A percentile compares a stretch with the other conserved stretches of the same genome.
These are phyloP conservation scores for Timema cristinae DNA, from an alignment of 2,888 invertebrate species.

Conservation along the genomic window DNA sequence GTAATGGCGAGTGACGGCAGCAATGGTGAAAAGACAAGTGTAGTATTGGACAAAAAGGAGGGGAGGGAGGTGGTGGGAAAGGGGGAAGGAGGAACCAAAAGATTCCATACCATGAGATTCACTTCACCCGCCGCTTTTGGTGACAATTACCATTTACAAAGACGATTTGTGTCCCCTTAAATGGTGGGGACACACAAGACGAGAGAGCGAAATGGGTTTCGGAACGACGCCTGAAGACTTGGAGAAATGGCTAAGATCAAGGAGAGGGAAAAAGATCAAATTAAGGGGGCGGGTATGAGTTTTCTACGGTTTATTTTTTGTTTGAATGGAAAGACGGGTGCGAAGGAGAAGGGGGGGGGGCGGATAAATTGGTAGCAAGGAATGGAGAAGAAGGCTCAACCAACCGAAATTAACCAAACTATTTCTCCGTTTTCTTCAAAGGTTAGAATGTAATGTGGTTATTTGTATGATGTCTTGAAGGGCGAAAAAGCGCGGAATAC, in stretches of 20 bases:
- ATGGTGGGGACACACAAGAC: constrained; percentile 26
- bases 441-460: background rate
- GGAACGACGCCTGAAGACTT: constrained; percentile 20
- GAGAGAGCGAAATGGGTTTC: constrained; percentile 19
- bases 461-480: background rate
- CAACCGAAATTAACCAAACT: constrained; percentile 4
- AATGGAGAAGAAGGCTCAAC: background rate
- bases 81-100: background rate
- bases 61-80: constrained; percentile 2
- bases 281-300: constrained; percentile 18
- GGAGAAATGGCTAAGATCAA: constrained; percentile 24
- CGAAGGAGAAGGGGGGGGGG: background rate
- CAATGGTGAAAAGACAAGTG: too few relatives aligned
- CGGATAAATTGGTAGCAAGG: background rate
- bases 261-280: constrained; percentile 26
- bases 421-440: too few relatives aligned
- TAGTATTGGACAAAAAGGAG: background rate
- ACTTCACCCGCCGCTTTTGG: constrained; percentile 28
- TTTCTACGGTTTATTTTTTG: background rate
- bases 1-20: too few relatives aligned
- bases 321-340: background rate
- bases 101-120: constrained; percentile 23
- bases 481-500: too few relatives aligned
- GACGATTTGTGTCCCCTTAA: constrained; percentile 30
- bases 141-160: constrained; percentile 31